Percentiles rank a stretch among this genome's conserved stretches.
Evolutionary conservation across 2,797 vertebrate genomes (phyloP).

Genomic region (Aratinga solstitialis): DNA sequence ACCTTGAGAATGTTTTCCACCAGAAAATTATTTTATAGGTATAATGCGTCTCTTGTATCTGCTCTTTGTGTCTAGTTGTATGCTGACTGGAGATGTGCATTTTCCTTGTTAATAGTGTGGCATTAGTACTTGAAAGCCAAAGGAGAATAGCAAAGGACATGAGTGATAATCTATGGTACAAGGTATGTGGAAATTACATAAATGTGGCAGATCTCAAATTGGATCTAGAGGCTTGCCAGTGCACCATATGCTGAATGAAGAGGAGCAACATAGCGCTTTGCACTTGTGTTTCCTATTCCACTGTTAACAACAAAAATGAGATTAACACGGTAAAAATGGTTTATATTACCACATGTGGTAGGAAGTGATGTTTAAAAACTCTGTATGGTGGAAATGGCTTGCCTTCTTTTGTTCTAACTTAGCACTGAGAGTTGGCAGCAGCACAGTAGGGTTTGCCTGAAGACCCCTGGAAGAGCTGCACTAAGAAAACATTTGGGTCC

Average conservation of each 20-base stretch:
- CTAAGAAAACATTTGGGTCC: background rate
- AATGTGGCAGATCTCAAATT: background rate
- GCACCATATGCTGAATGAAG: background rate
- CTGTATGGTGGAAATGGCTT: rapidly evolving
- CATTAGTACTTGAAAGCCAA: background rate
- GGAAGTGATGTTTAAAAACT: background rate
- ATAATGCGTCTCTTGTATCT: background rate
- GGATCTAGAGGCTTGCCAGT: background rate
- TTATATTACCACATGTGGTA: background rate
- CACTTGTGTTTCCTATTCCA: background rate
- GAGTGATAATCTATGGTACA: rapidly evolving
- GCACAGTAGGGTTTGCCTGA: background rate
- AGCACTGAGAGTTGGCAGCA: background rate
- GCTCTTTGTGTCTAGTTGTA: rapidly evolving
- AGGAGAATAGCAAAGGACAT: background rate
- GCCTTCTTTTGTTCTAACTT: background rate
- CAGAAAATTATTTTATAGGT: background rate
- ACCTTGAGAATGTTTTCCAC: background rate
- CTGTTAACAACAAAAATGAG: background rate
- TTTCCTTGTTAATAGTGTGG: background rate
- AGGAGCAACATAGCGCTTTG: background rate
- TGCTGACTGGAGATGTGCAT: background rate
- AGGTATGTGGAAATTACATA: background rate
- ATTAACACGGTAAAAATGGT: background rate
- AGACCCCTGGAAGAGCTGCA: background rate